Evolutionary conservation across 2,888 invertebrate species (phyloP).

Genomic region (Lepidocyrtoides sp.): DNA sequence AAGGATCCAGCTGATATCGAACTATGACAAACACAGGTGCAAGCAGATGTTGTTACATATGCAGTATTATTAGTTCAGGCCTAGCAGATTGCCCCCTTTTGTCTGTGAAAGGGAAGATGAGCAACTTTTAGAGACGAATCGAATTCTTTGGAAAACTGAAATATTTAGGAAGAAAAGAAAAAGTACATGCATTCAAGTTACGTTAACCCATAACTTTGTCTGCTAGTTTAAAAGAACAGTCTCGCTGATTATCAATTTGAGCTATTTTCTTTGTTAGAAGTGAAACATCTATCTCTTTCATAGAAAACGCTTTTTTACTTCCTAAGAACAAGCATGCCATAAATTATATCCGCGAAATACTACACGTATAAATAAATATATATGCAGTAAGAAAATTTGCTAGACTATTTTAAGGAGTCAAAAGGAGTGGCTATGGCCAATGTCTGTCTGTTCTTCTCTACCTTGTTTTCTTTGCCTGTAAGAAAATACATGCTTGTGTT

Average conservation of each 20-base stretch:
- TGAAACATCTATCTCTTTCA: background rate
- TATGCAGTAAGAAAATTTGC: constrained; percentile 20
- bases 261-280: constrained; percentile 20
- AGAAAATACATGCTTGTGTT: background rate
- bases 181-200: background rate
- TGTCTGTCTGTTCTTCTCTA: background rate
- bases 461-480: background rate
- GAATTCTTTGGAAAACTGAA: constrained; percentile 8
- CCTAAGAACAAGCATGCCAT: constrained; percentile 30
- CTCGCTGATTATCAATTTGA: constrained; percentile 3
- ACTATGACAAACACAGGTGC: constrained; percentile 6
- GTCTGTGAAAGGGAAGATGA: background rate
- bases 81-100: constrained; percentile 31
- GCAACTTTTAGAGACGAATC: background rate
- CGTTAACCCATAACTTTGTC: background rate
- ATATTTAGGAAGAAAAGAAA: background rate
- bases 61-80: constrained; percentile 50
- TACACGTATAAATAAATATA: too few relatives aligned
- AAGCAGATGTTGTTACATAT: constrained; percentile 44
- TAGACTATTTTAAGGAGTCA: constrained; percentile 22
- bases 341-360: too few relatives aligned
- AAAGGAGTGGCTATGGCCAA: constrained; percentile 25
- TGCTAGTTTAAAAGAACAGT: background rate
- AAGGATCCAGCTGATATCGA: background rate
- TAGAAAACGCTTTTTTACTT: background rate